phyloP scores from a whole-genome alignment of 2,888 invertebrate genomes.

The Cheilosia pagana region DNA sequence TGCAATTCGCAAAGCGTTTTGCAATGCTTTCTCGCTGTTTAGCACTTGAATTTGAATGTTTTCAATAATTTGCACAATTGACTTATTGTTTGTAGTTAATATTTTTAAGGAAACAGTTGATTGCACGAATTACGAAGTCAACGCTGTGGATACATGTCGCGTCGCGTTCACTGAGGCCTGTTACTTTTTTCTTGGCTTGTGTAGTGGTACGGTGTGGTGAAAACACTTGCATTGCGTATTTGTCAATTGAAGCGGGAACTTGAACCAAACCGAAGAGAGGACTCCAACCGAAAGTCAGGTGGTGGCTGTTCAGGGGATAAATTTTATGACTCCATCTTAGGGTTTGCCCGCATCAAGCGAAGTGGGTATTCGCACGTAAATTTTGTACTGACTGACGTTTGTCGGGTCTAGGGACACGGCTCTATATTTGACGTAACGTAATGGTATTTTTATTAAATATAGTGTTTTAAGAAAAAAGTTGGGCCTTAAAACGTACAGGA shows the following conservation, averaged over 20 bases:
- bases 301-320: too few species aligned
- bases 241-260: constrained; percentile 25
- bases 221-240: constrained; percentile 18
- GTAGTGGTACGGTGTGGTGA: constrained; percentile 41
- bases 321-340: too few species aligned
- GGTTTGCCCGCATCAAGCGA: too few species aligned
- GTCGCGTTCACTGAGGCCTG: constrained; percentile 63
- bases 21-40: constrained; percentile 23
- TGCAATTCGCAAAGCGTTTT: constrained; percentile 43
- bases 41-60: constrained; percentile 41
- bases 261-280: background rate
- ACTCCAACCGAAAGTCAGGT: background rate
- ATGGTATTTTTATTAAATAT: too few species aligned
- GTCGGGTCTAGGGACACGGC: too few species aligned
- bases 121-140: constrained; percentile 54
- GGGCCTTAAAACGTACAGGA: too few species aligned
- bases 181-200: constrained; percentile 34
- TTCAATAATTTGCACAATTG: constrained; percentile 11
- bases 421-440: too few species aligned
- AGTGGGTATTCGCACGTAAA: too few species aligned
- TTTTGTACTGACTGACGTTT: too few species aligned
- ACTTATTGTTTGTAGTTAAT: constrained; percentile 9
- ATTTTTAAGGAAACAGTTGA: constrained; percentile 33
- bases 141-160: constrained; percentile 71
- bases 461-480: too few species aligned